These are phyloP conservation scores for Drosophila rubida DNA, from an alignment of 2,888 invertebrate species.

Conservation along the genomic window DNA sequence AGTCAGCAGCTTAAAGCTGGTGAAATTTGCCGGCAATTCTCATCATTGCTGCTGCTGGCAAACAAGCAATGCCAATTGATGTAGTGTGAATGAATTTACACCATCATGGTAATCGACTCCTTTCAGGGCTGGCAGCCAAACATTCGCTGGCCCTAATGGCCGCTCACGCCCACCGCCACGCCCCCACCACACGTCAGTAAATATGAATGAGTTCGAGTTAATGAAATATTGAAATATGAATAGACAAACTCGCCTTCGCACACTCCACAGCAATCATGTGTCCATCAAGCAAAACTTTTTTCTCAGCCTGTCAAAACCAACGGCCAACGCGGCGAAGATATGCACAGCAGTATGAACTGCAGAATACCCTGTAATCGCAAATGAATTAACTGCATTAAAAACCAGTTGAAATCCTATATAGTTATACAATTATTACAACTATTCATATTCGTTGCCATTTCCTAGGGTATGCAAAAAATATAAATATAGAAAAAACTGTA, in stretches of 20 bases:
- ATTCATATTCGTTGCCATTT: neutral
- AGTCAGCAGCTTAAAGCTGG: slow-evolving; percentile 43
- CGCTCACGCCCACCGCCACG: slow-evolving; percentile 17
- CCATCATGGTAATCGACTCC: slow-evolving; percentile 32
- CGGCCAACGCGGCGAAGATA: neutral
- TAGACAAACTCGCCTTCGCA: slow-evolving; percentile 29
- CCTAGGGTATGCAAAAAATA: slow-evolving; percentile 12
- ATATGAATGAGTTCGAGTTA: slow-evolving; percentile 57
- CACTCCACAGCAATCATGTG: slow-evolving; percentile 63
- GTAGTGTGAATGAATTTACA: slow-evolving; percentile 55
- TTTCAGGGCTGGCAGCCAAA: slow-evolving; percentile 12
- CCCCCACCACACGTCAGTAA: slow-evolving; percentile 34
- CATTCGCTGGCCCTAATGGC: slow-evolving; percentile 27
- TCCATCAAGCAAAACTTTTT: slow-evolving; percentile 57
- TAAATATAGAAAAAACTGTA: slow-evolving; percentile 13
- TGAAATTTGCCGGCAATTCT: slow-evolving; percentile 34
- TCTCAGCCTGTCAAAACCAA: slow-evolving; percentile 30
- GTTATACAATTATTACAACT: too few species aligned
- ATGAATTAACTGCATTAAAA: too few species aligned
- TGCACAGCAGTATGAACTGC: neutral
- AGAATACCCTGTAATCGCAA: slow-evolving; percentile 45
- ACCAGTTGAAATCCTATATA: too few species aligned
- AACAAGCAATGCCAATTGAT: slow-evolving; percentile 52
- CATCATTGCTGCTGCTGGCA: slow-evolving; percentile 1
- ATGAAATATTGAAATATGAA: slow-evolving; percentile 67